Conservation (phyloP, 1,140 invertebrate species). For the Zaprionus lachaisei region DNA sequence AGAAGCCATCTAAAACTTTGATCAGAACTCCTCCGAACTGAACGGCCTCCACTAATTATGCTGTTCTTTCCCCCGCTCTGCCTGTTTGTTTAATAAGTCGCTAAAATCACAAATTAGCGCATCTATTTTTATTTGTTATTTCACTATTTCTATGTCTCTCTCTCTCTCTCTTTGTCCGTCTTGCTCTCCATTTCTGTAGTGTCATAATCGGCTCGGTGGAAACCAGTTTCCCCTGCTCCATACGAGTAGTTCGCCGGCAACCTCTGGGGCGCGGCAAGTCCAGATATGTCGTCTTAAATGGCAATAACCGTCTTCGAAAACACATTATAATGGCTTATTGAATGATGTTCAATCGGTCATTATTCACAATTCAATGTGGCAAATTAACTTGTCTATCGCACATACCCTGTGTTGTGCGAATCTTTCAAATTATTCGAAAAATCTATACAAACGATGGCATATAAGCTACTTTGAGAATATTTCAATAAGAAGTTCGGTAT, state of each 20-base stretch:
- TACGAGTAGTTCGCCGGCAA: background rate
- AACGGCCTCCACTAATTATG: conserved; percentile 43
- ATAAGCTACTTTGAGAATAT: background rate
- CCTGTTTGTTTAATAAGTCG: conserved; percentile 22
- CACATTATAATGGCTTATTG: conserved; percentile 30
- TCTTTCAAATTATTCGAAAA: background rate
- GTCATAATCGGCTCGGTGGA: conserved; percentile 24
- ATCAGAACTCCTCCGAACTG: conserved; percentile 39
- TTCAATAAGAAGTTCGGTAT: background rate
- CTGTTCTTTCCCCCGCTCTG: background rate
- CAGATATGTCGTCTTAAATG: conserved; percentile 33
- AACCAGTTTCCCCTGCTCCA: conserved; percentile 26
- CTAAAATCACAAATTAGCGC: conserved; percentile 47
- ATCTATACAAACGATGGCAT: background rate
- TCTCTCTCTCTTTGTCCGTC: background rate
- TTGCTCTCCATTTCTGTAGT: conserved; percentile 12
- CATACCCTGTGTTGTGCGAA: background rate
- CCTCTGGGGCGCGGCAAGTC: background rate
- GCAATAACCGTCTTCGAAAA: conserved; percentile 36
- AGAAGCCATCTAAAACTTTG: conserved; percentile 13
- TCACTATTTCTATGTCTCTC: conserved; percentile 5
- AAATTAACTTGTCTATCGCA: conserved; percentile 19
- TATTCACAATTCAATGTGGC: conserved; percentile 1
- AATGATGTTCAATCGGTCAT: conserved; percentile 34
- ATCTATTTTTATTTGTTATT: conserved; percentile 31